Base-by-base conservation (phyloP, 2,888 invertebrate genomes). In the Endotricha flammealis region DNA sequence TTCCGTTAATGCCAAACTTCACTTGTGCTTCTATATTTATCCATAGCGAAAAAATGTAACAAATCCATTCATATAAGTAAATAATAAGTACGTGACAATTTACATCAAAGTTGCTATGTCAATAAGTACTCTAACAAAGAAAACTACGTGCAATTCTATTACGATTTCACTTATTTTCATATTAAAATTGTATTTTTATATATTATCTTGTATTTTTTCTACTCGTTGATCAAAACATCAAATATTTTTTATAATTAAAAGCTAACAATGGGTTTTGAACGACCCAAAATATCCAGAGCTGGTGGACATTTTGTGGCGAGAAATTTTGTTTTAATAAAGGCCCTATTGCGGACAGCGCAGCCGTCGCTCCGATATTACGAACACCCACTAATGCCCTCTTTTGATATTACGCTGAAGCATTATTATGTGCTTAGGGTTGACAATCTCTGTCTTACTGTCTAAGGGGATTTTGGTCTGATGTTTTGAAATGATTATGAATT, bases 291-390 rank as follows among this genome's bases (percentile, higher is more conserved):
- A 27, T 34, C 64, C 64, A 63, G 52, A 59, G 66, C 53, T 71
- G 74, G 79, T 64, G 80, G 78, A 73, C 72, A 65, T 71, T 81
- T 74, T 77, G 82, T 46, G 83, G 82, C 63, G 60, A 65, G 73
- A 80, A 78, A 82, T 82, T 82, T 79, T 79, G 82, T 82, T 85
- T 83, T 83, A 83, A 85, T 83, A 83, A 83, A 83, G 75, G 80
- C 70, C 59, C 67, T 67, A 67, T 70, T 69, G 73, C 65, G 63
- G 57, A 57, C 61, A 60, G 64, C 63, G 61, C 83, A 79, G 80
- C 79, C 77, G 81, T 74, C 74, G 76, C 77, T 51, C 53, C 62
- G 68, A 76, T 79, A 82, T 80, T 80, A 74, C 67, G 76, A 81
- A 79, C 80, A 78, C 72, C 76, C 79, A 73, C 80, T 81, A 83